Conservation (phyloP, 2,113 vertebrate species). For the Mellivora capensis region DNA sequence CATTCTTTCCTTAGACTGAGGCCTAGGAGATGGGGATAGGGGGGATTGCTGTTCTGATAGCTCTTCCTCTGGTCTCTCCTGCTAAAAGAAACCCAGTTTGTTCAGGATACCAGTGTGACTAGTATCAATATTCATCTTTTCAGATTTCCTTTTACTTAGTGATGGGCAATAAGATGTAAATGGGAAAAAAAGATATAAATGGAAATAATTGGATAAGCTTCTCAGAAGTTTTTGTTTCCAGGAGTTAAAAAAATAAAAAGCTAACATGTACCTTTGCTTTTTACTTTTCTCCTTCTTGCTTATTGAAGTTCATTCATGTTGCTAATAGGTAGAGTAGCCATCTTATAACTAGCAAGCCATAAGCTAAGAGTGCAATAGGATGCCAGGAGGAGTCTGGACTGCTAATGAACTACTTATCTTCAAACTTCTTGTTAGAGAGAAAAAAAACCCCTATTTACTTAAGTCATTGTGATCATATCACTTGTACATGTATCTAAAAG, state of each 20-base stretch:
- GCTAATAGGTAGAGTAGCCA: background rate
- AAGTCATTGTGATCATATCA: background rate
- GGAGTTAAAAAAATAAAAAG: background rate
- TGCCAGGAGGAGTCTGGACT: background rate
- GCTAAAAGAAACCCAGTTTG: background rate
- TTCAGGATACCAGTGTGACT: background rate
- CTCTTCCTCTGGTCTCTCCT: background rate
- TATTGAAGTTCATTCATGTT: background rate
- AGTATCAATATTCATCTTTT: background rate
- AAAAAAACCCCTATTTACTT: background rate
- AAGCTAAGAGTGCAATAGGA: background rate
- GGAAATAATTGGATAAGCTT: background rate
- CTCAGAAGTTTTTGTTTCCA: background rate
- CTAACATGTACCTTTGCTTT: background rate
- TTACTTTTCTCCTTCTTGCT: background rate
- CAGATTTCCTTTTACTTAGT: background rate
- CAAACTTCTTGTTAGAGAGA: background rate
- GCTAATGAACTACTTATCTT: background rate
- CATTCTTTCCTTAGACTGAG: background rate
- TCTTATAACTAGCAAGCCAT: background rate
- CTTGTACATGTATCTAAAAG: constrained; percentile 10
- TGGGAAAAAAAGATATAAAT: background rate
- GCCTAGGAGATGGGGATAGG: background rate
- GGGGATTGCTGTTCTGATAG: background rate
- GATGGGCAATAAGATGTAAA: background rate